Base-by-base conservation (phyloP, 30 jellyfish, hydroid and myxozoan genomes). In the Mastigias papua region DNA sequence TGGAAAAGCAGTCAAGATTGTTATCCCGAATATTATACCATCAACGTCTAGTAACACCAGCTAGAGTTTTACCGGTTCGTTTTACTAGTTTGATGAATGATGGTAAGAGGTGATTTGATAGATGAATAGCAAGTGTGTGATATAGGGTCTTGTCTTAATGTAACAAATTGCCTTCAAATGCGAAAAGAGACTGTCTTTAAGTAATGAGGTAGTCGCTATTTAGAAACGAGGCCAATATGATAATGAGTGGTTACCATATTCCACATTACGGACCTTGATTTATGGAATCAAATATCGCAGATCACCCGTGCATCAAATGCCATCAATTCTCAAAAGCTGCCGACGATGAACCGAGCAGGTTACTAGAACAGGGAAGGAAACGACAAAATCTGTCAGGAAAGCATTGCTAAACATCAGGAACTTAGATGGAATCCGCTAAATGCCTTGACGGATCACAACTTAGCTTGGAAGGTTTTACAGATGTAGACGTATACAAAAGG, bases 111-210 rank as follows among this genome's bases (percentile, higher is more conserved):
- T 54, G 23, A 54, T 54, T 19, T 54, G 26, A 54, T 6, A 54
- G 25, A 19, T 6, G 67, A 54, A 54, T 54, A 54, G 17, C 67
- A 3, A 19, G 25, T 54, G 23, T 16, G 17, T 54, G 27, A 54
- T 21, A 21, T 54, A 54, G 7, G 67, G 6, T 3, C 7, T 27
- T 27, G 31, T 69, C 80, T 30, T 17, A 42, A 26, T 31, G 57
- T 21, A 37, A 69, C 13, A 69, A 30, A 69, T 26, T 30, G 63
- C 80, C 17, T 69, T 27, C 63, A 69, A 69, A 69, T 69, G 57
- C 80, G 80, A 69, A 26, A 69, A 69, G 57, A 37, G 30, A 69
- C 80, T 69, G 80, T 17, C 16, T 37, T 37, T 69, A 30, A 69
- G 57, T 27, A 69, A 48, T 29, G 62, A 15, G 54, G 51, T 2